These are phyloP conservation scores for Nasonia longicornis DNA, from an alignment of 1,140 invertebrate genomes.

Conservation along the genomic window DNA sequence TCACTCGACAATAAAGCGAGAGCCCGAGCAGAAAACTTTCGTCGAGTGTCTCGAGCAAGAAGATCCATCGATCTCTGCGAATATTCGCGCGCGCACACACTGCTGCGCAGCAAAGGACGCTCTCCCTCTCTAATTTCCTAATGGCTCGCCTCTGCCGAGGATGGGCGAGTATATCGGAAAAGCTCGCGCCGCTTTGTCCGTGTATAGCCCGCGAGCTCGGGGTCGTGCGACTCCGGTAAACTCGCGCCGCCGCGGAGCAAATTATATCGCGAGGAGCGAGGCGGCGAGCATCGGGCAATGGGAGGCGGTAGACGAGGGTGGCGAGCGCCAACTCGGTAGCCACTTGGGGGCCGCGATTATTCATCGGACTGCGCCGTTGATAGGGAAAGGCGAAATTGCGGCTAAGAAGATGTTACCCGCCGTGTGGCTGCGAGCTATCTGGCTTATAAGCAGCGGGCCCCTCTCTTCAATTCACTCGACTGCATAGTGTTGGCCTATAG, in stretches of 20 bases:
- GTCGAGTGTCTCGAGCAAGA: slow-evolving; percentile 10
- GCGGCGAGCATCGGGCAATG: not conserved
- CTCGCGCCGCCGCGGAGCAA: not conserved
- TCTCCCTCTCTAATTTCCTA: not conserved
- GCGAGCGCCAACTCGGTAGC: not conserved
- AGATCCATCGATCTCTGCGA: slow-evolving; percentile 34
- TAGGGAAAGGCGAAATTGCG: slow-evolving; percentile 48
- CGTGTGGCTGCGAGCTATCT: slow-evolving; percentile 39
- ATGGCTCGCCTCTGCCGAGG: not conserved
- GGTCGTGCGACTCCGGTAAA: not conserved
- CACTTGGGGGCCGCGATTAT: slow-evolving; percentile 44
- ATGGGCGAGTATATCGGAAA: too few relatives aligned
- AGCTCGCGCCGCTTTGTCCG: not conserved
- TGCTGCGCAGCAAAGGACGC: not conserved
- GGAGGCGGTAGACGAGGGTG: not conserved
- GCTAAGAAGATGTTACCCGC: slow-evolving; percentile 58
- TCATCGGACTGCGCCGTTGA: slow-evolving; percentile 46
- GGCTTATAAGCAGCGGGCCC: slow-evolving; percentile 35
- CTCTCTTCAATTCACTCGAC: not conserved
- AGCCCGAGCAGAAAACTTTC: slow-evolving; percentile 13
- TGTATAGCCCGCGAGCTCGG: not conserved
- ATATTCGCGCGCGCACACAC: too few relatives aligned
- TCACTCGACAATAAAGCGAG: slow-evolving; percentile 27
- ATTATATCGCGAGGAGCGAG: not conserved
- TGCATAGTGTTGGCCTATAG: not conserved